Evolutionary conservation across 1,140 invertebrate genomes (phyloP), one percentile per base, ranked within the genome.

Genomic region (Cotesia chilonis): DNA sequence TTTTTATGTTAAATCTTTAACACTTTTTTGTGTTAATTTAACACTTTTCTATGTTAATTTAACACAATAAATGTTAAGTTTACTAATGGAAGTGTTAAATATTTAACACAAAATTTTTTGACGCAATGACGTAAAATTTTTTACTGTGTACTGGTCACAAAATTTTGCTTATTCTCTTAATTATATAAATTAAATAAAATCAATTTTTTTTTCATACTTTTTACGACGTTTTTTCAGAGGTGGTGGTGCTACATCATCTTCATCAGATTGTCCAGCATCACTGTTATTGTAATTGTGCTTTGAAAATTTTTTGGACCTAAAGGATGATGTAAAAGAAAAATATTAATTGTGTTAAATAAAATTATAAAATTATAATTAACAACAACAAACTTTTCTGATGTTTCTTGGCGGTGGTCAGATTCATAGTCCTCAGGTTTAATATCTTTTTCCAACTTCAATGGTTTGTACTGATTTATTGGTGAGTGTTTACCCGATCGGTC

Each of bases 381-480:
- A 14, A 36, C 3, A 54, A 74, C 64, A 75, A 75, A 86, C 83
- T 79, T 82, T 41, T 85, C 83, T 9, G 74, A 79, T 69, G 68
- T 80, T 54, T 84, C 81, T 0, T 78, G 76, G 69, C 77, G 80
- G 4, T 87, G 83, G 65, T 81, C 83, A 20, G 77, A 84, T 69
- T 85, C 83, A 0, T 79, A 82, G 51, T 86, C 83, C 67, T 87
- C 84, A n/a, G 81, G 80, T 61, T 85, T 85, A 3, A 82, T 74
- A 35, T 78, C 78, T 75, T 80, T 80, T 4, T 84, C 83, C n/a
- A 61, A 75, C 68, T 86, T 86, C 1, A 79, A 36, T 4, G 76
- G 5, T 52, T 83, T 82, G 3, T 9, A 20, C 4, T 83, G 79
- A 1, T 85, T 81, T 2, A 66, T 69, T 7, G 76, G 77, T 52